Evolutionary conservation across 2,888 invertebrate species (phyloP), one percentile per base, ranked within the genome.

Genomic region (Polydrusus pterygomalis): DNA sequence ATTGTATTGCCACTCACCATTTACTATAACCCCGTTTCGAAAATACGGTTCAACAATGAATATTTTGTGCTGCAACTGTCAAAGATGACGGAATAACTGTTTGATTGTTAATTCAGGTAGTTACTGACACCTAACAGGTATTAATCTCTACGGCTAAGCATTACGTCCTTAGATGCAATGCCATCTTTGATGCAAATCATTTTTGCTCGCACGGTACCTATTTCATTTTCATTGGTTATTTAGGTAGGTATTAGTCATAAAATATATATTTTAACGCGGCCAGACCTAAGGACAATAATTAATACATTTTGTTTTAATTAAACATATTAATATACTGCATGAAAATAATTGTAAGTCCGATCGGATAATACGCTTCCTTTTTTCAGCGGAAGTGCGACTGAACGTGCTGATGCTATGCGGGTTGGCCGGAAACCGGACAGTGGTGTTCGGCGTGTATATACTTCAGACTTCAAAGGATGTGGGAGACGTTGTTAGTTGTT

Each of bases 321-420:
- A 67, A 58, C 64, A 51, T 63, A 34, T 34, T 34, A 25, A 3
- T 11, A 38, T 34, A 63, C n/a, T 17, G 51, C 51, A 70, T 64
- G 34, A 25, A 65, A 65, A 71, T 73, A 67, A 74, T 74, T 74
- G 64, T 64, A 74, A 75, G 75, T 72, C 72, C 38, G 58, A 76
- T 76, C 56, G 76, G 72, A 76, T 72, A 72, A 63, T 63, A 58
- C 40, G 64, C 71, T 76, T 76, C 76, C 76, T 76, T 72, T 71
- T 75, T 71, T 69, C 34, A 49, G 49, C 72, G 76, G 76, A 76
- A 76, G 69, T 76, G 72, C 72, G 72, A 68, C 69, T 72, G 72
- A 72, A 76, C 76, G 76, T 76, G 76, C 64, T 58, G 69, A 15
- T 34, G 45, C 38, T 38, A 65, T 71, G 71, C 70, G 25, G 74